These are phyloP conservation scores for Diphyllodes magnificus DNA, from an alignment of 2,113 vertebrate species.

Conservation along the genomic window DNA sequence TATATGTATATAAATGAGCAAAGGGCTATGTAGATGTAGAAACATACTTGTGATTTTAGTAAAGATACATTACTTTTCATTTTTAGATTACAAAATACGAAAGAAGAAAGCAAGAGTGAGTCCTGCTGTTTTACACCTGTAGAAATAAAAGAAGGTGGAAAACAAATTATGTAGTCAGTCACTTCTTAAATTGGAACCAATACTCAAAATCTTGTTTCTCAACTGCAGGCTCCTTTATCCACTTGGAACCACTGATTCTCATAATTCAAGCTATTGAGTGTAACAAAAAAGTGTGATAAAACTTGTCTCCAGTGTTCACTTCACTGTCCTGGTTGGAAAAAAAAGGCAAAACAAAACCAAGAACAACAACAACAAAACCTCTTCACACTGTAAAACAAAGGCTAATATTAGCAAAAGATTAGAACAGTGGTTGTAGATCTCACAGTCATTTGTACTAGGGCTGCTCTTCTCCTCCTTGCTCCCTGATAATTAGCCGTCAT, in stretches of 20 bases:
- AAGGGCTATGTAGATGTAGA: not conserved
- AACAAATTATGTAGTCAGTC: not conserved
- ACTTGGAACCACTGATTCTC: not conserved
- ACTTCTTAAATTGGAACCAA: not conserved
- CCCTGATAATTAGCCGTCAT: constrained; percentile 58
- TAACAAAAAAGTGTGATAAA: not conserved
- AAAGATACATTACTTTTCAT: not conserved
- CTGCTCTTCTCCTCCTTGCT: not conserved
- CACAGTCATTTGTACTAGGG: not conserved
- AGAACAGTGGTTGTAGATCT: not conserved
- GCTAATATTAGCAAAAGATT: not conserved
- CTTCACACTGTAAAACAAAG: not conserved
- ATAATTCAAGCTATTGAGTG: not conserved
- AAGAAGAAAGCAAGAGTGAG: not conserved
- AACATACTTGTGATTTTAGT: not conserved
- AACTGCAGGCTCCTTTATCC: not conserved
- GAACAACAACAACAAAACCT: fast-evolving
- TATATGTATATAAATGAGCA: not conserved
- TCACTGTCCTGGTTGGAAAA: not conserved
- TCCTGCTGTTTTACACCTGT: not conserved
- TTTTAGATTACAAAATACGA: not conserved
- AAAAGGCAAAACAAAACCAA: not conserved
- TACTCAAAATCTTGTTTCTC: not conserved
- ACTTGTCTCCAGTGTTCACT: not conserved
- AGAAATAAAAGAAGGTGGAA: not conserved